These are phyloP conservation scores for Trachemys scripta DNA, from an alignment of 2,113 vertebrate genomes.

Conservation along the genomic window DNA sequence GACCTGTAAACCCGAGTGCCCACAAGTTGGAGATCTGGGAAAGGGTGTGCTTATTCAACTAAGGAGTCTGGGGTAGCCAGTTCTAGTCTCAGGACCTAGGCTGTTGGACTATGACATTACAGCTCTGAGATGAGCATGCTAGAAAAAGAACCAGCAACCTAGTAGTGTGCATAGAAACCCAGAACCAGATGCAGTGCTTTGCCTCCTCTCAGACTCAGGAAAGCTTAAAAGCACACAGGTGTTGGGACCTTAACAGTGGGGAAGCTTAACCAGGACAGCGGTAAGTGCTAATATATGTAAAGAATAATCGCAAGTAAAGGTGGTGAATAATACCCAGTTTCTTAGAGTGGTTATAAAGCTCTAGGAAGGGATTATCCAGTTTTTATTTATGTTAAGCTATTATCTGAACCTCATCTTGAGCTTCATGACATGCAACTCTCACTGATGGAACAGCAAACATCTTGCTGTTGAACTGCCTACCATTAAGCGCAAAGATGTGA, in stretches of 20 bases:
- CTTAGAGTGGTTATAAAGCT: background rate
- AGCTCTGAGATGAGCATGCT: background rate
- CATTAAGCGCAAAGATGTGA: background rate
- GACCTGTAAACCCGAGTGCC: background rate
- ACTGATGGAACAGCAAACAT: background rate
- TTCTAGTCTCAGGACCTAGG: background rate
- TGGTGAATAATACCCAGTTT: background rate
- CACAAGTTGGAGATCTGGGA: background rate
- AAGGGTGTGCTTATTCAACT: background rate
- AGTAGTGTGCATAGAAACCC: background rate
- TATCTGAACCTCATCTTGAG: background rate
- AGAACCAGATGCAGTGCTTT: background rate
- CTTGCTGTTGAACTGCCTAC: background rate
- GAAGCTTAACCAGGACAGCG: too few relatives aligned
- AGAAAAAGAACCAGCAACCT: background rate
- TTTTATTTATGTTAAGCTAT: background rate
- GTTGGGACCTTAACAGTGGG: too few relatives aligned
- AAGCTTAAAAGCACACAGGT: background rate
- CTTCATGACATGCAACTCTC: background rate
- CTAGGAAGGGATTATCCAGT: background rate
- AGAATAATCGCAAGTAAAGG: too few relatives aligned
- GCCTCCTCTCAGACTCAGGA: background rate
- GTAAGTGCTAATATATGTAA: too few relatives aligned
- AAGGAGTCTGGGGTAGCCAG: background rate
- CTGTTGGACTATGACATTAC: background rate